Conservation (phyloP, 2,797 vertebrate genomes). For the Sebastes minor region DNA sequence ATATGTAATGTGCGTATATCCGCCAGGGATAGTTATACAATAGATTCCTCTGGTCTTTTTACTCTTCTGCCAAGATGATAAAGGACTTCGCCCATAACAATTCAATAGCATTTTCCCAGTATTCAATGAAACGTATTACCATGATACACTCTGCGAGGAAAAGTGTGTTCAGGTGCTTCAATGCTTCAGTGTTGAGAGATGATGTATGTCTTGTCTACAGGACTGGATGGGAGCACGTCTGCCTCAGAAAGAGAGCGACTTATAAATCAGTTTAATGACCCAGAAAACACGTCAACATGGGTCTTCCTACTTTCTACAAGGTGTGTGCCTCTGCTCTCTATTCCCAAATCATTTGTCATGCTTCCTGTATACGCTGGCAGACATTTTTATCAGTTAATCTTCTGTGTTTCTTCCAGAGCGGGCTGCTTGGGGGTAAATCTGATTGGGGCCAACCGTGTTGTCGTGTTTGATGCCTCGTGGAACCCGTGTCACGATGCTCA, state of each 20-base stretch:
- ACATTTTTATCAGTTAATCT: neutral
- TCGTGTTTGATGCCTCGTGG: slow-evolving; percentile 99
- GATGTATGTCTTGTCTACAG: slow-evolving; percentile 74
- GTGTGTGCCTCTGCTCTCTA: slow-evolving; percentile 69
- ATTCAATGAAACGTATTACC: neutral
- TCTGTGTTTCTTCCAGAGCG: slow-evolving; percentile 80
- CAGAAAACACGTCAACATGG: slow-evolving; percentile 88
- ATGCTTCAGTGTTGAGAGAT: neutral
- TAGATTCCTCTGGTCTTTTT: neutral
- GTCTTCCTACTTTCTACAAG: slow-evolving; percentile 96
- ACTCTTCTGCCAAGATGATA: neutral
- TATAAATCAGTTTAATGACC: slow-evolving; percentile 98
- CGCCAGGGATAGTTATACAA: neutral
- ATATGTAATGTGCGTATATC: neutral
- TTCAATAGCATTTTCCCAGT: neutral
- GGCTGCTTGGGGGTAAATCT: slow-evolving; percentile 98
- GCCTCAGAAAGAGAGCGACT: slow-evolving; percentile 95
- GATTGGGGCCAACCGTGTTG: slow-evolving; percentile 96
- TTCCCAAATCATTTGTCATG: neutral
- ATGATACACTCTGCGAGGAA: neutral
- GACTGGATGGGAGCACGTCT: slow-evolving; percentile 96
- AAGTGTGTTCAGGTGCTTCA: neutral
- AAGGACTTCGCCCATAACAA: neutral
- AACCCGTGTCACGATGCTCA: slow-evolving; percentile 98
- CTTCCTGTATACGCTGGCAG: neutral